Conservation (phyloP, 2,888 invertebrate genomes). For the Podotricha telesiphe region DNA sequence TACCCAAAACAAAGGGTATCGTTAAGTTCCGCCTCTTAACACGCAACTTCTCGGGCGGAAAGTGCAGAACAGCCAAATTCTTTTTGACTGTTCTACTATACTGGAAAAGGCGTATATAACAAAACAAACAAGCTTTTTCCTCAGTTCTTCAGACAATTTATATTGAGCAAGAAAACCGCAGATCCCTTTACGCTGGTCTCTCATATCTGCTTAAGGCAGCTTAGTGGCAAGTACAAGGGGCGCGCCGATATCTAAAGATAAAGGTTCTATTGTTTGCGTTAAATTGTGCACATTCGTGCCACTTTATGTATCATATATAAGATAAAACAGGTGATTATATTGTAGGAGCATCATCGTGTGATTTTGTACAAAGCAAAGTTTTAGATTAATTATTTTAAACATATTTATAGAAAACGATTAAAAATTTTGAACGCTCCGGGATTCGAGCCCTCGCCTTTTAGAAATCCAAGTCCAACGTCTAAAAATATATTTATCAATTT, state of each 20-base stretch:
- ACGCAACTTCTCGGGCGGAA: too few species aligned
- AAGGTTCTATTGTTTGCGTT: conserved; percentile 43
- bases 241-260: conserved; percentile 42
- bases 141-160: conserved; percentile 6
- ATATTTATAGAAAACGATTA: too few species aligned
- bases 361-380: neutral
- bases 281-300: conserved; percentile 41
- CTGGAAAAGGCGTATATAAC: neutral
- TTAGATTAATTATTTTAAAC: neutral
- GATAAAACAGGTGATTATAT: neutral
- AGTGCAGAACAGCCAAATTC: too few species aligned
- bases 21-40: too few species aligned
- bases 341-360: too few species aligned
- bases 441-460: too few species aligned
- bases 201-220: conserved; percentile 47
- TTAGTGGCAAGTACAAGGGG: conserved; percentile 42
- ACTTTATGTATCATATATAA: conserved; percentile 21
- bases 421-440: too few species aligned
- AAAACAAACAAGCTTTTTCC: neutral
- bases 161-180: conserved; percentile 9
- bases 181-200: conserved; percentile 41
- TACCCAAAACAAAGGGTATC: too few species aligned
- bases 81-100: too few species aligned
- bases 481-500: too few species aligned
- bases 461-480: too few species aligned